Evolutionary conservation across 1,140 invertebrate species (phyloP), one percentile per base, ranked within the genome.

Genomic region (Scaptomyza pallida): DNA sequence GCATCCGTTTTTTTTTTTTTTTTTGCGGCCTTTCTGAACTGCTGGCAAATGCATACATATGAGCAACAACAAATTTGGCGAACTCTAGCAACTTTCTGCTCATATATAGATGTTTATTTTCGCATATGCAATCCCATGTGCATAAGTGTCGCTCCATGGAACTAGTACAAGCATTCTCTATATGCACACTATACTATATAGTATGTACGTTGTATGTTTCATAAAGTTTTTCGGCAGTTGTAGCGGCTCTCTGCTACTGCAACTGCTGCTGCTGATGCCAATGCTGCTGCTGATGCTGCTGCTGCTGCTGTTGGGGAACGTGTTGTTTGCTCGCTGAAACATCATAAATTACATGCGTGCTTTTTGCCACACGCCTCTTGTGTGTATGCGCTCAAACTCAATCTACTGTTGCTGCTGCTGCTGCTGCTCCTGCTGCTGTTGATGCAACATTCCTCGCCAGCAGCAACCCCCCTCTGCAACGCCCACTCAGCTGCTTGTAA

Each of bases 271-370:
- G 43, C 26, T 63, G 50, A n/a, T 60, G 15, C 21, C n/a, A n/a
- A n/a, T n/a, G n/a, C n/a, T n/a, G 19, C 19, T 37, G 43, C 44
- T 48, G 54, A 21, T 26, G 43, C 43, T 48, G 55, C 41, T n/a
- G 19, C 10, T 57, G 44, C 19, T 61, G 16, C 23, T 62, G 43
- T 19, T 63, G 50, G 23, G 63, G 61, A 81, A 81, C 80, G 80
- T 85, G 80, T 85, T 85, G 81, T 85, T 85, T 85, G 85, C 72
- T 78, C 81, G 82, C 81, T 85, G 81, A 85, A 85, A 85, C 81
- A 86, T 86, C 81, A 86, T 86, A 86, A 86, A 86, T 86, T 88
- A 86, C 81, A 86, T 75, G 82, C 81, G 81, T 85, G 80, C 81
- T 70, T 74, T 76, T 77, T 80, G 81, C 80, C 80, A 81, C 57